Evolutionary conservation across 2,113 vertebrate species (phyloP), one percentile per base, ranked within the genome.

Genomic region (Amphilophus citrinellus): DNA sequence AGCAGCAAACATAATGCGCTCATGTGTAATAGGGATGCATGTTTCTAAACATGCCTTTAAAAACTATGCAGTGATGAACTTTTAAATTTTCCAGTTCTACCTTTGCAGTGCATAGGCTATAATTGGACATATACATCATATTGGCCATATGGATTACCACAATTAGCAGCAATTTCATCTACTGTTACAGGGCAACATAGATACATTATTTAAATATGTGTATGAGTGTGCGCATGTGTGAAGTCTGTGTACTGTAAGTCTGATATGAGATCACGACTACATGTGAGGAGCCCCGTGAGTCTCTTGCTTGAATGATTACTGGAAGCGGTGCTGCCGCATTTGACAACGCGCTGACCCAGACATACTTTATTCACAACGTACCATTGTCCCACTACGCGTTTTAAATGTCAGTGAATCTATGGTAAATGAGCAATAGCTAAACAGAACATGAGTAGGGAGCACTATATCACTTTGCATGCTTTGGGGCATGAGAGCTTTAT

Each of bases 321-420:
- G 59, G 39, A 82, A 68, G 60, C 58, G 39, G 59, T 44, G 76
- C 50, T 53, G 77, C 76, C 75, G 53, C 57, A 20, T 91, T 92
- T 91, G 81, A 88, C 87, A 85, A 60, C 7, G 10, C 87, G 35
- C 30, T 89, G 91, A 93, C 90, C 91, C 81, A 57, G 24, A 85
- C 76, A 20, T 27, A 61, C 68, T 78, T 76, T 82, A 73, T 84
- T 89, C 87, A 85, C 89, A 82, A 87, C 80, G 87, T 65, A 18
- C 61, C 32, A 71, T 79, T 90, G 77, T 88, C 85, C 56, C 8
- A 24, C 83, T 57, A 44, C 42, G 22, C 61, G 63, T 86, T 93
- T 89, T 89, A 91, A 92, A 94, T 91, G 90, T 89, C 91, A 93
- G 78, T 77, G 88, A 92, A 61, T 92, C 59, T 90, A 80, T 77